Percentiles rank a stretch among this genome's conserved stretches.
Conservation (phyloP, 2,113 vertebrate genomes). For the Heterochromis multidens region DNA sequence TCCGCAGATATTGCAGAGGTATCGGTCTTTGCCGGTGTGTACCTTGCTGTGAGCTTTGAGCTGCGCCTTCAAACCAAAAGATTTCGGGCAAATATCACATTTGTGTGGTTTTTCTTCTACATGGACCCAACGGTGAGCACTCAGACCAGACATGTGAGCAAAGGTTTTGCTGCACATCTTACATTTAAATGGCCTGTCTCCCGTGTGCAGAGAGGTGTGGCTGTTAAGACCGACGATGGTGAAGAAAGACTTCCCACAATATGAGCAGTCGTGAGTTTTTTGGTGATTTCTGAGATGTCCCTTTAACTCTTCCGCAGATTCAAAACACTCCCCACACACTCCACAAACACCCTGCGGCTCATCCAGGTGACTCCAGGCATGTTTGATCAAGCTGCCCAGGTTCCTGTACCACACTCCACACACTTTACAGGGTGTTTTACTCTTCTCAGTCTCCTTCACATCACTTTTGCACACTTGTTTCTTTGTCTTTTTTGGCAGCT, state of each 20-base stretch:
- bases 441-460: neutral
- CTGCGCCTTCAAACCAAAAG: slow-evolving; percentile 14
- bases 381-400: slow-evolving; percentile 17
- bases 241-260: slow-evolving; percentile 24
- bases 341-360: slow-evolving; percentile 19
- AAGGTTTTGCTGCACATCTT: slow-evolving; percentile 24
- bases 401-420: slow-evolving; percentile 25
- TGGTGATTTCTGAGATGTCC: slow-evolving; percentile 2
- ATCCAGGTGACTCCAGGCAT: slow-evolving; percentile 32
- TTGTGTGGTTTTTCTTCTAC: slow-evolving; percentile 17
- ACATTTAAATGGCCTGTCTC: neutral
- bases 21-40: neutral
- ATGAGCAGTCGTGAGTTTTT: slow-evolving; percentile 6
- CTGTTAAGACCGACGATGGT: neutral
- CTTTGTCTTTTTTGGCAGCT: neutral
- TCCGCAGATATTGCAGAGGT: slow-evolving; percentile 23
- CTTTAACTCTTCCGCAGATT: neutral
- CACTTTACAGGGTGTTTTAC: neutral
- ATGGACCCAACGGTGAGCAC: slow-evolving; percentile 22
- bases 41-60: slow-evolving; percentile 3
- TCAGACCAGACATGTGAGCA: neutral
- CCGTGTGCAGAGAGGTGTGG: slow-evolving; percentile 14
- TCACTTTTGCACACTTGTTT: neutral
- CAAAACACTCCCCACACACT: slow-evolving; percentile 3
- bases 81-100: slow-evolving; percentile 10